These are phyloP conservation scores for Lasioglossum marginatum DNA, from an alignment of 2,888 invertebrate species.

Conservation along the genomic window DNA sequence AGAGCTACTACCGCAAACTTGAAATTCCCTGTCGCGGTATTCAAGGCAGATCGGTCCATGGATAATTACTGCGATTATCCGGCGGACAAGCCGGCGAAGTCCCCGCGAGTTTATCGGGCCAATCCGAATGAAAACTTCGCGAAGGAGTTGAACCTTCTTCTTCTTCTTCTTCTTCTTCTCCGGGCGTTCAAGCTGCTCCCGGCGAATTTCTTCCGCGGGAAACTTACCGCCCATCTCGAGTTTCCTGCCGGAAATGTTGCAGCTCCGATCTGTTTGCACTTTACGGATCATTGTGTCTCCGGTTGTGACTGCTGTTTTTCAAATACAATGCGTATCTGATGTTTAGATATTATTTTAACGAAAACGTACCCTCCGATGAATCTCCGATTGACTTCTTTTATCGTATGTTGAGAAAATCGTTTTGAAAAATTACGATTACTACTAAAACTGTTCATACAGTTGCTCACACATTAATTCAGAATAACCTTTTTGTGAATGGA, in stretches of 20 bases:
- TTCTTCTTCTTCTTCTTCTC: not conserved
- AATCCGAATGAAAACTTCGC: constrained; percentile 49
- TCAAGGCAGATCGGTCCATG: constrained; percentile 54
- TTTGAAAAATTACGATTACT: too few species aligned
- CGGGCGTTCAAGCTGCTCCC: not conserved
- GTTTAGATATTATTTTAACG: too few species aligned
- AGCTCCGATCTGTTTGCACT: not conserved
- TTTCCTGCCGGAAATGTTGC: not conserved
- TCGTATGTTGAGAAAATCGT: too few species aligned
- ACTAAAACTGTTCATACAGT: too few species aligned
- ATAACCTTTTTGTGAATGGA: too few species aligned
- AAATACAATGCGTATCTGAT: not conserved
- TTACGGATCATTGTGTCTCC: not conserved
- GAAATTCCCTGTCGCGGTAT: constrained; percentile 70
- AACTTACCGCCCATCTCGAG: not conserved
- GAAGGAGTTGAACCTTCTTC: constrained; percentile 23
- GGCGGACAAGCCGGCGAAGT: constrained; percentile 50
- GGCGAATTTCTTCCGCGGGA: not conserved
- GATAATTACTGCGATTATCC: constrained; percentile 72
- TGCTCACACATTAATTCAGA: too few species aligned
- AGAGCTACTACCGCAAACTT: constrained; percentile 68
- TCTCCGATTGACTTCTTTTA: too few species aligned
- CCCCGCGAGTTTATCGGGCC: constrained; percentile 40
- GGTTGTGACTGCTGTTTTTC: not conserved
- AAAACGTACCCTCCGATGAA: too few species aligned